Evolutionary conservation across 2,888 invertebrate species (phyloP).

Genomic region (Volucella inanis): DNA sequence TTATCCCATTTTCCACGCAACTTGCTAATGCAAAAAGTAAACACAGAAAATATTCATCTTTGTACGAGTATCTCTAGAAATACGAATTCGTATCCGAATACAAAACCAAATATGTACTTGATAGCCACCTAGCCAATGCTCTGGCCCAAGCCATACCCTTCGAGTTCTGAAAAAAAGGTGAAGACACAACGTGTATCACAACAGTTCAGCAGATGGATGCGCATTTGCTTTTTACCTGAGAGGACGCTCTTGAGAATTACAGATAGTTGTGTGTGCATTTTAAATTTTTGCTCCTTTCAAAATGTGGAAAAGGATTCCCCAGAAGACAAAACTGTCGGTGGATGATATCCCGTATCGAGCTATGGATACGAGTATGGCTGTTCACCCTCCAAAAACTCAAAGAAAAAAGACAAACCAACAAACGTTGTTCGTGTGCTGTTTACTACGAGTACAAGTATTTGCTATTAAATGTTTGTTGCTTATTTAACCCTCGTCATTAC

Average conservation of each 20-base stretch:
- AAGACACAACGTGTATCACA: conserved; percentile 22
- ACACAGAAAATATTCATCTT: conserved; percentile 16
- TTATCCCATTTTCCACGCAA: conserved; percentile 69
- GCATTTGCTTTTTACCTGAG: conserved; percentile 44
- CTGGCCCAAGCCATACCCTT: too few species aligned
- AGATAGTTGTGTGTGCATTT: conserved; percentile 45
- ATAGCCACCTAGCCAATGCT: too few species aligned
- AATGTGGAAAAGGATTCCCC: conserved; percentile 57
- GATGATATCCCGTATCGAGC: too few species aligned
- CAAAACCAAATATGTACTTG: too few species aligned
- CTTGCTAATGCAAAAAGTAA: conserved; percentile 64
- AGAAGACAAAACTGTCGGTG: neutral
- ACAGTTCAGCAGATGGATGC: conserved; percentile 43
- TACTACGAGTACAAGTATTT: too few species aligned
- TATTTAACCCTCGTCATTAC: conserved; percentile 37
- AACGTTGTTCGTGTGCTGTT: too few species aligned
- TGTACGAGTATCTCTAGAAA: neutral
- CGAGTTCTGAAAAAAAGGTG: conserved; percentile 4
- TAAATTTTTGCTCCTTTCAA: conserved; percentile 54
- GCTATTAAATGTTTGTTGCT: conserved; percentile 5
- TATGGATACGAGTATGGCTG: neutral
- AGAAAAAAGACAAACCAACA: neutral
- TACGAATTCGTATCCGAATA: conserved; percentile 2
- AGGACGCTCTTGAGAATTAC: conserved; percentile 35
- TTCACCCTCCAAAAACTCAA: neutral